These are phyloP conservation scores for Battus philenor DNA, from an alignment of 1,140 invertebrate genomes.

Conservation along the genomic window DNA sequence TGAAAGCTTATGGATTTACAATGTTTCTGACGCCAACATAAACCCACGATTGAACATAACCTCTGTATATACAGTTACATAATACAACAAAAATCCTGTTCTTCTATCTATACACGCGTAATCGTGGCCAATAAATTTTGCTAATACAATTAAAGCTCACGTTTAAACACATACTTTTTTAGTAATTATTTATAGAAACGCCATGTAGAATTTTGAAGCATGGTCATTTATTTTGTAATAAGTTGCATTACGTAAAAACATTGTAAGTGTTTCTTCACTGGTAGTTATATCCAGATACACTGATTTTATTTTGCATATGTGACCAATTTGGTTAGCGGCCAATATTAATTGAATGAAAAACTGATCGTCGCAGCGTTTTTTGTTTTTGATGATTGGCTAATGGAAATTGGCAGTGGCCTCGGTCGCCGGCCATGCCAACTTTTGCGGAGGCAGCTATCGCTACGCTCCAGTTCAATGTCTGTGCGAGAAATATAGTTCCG, in stretches of 20 bases:
- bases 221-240: too few species aligned
- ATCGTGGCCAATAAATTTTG: too few species aligned
- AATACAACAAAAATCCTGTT: too few species aligned
- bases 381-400: slow-evolving; percentile 74
- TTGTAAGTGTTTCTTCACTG: too few species aligned
- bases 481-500: slow-evolving; percentile 65
- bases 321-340: slow-evolving; percentile 66
- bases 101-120: too few species aligned
- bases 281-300: too few species aligned
- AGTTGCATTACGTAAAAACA: too few species aligned
- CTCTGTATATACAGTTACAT: too few species aligned
- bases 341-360: slow-evolving; percentile 76
- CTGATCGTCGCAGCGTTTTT: slow-evolving; percentile 74
- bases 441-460: slow-evolving; percentile 70
- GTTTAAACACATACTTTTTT: too few species aligned
- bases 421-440: slow-evolving; percentile 65
- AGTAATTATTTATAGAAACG: too few species aligned
- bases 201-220: too few species aligned
- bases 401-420: slow-evolving; percentile 74
- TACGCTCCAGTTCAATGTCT: slow-evolving; percentile 57
- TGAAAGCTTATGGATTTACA: slow-evolving; percentile 74
- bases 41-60: slow-evolving; percentile 36
- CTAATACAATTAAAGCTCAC: too few species aligned
- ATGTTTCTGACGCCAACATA: slow-evolving; percentile 60
- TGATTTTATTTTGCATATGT: slow-evolving; percentile 27